A percentile compares a stretch with the other conserved stretches of the same genome.
Conservation (phyloP, 2,113 vertebrate genomes). For the Gavia stellata region DNA sequence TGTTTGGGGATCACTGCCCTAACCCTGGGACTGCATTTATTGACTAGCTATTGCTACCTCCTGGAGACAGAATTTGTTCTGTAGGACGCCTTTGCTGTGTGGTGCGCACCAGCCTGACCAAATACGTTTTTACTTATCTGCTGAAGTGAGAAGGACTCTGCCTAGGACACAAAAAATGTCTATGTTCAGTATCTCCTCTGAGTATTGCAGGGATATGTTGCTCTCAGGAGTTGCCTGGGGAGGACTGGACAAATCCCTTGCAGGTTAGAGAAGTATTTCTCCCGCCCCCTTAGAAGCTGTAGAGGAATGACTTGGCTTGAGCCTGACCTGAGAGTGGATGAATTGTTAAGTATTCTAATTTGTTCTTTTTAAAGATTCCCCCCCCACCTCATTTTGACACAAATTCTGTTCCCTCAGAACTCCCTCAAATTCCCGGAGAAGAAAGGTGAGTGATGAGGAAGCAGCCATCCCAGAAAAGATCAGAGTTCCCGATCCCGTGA, state of each 20-base stretch:
- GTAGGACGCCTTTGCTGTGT: neutral
- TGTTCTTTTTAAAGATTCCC: no score
- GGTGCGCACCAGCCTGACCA: neutral
- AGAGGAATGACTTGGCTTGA: neutral
- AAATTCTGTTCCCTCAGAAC: slow-evolving; percentile 52
- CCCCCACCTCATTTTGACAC: neutral
- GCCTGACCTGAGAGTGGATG: neutral
- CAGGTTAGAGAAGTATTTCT: neutral
- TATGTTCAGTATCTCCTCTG: neutral
- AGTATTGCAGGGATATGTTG: neutral
- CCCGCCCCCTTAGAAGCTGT: neutral
- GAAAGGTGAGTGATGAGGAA: slow-evolving; percentile 54
- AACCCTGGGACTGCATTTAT: neutral
- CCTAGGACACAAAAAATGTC: neutral
- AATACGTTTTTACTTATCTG: neutral
- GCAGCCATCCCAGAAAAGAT: slow-evolving; percentile 49
- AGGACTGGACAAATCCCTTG: neutral
- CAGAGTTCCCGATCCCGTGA: slow-evolving; percentile 72
- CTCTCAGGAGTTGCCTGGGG: neutral
- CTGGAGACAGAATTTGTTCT: neutral
- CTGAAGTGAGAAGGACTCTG: neutral
- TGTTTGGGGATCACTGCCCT: neutral
- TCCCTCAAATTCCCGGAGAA: slow-evolving; percentile 61
- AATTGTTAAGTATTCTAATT: neutral
- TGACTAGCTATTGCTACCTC: neutral